Percentiles rank a stretch among this genome's conserved stretches.
phyloP scores from a whole-genome alignment of 2,888 invertebrate species.

The Drosophila vallismaia region DNA sequence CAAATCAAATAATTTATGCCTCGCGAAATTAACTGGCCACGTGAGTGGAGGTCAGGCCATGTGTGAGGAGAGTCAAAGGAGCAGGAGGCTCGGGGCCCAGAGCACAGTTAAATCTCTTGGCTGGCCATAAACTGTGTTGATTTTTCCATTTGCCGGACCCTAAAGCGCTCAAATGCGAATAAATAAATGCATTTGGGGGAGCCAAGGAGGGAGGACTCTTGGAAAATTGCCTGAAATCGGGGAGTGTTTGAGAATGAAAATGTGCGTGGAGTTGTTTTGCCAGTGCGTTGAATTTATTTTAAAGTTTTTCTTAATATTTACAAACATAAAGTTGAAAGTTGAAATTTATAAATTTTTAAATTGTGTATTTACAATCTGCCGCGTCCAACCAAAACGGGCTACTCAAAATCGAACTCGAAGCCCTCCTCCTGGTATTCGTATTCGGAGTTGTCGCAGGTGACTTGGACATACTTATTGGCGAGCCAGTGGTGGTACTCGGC shows the following conservation, averaged over 20 bases:
- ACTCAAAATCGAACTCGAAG: slow-evolving; percentile 67
- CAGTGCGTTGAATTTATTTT: slow-evolving; percentile 50
- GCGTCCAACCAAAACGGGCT: neutral
- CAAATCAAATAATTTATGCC: slow-evolving; percentile 82
- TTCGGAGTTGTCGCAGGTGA: slow-evolving; percentile 58
- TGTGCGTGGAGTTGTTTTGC: slow-evolving; percentile 30
- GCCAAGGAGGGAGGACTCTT: neutral
- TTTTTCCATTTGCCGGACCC: slow-evolving; percentile 76
- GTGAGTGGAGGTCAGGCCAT: slow-evolving; percentile 68
- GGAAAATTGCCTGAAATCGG: slow-evolving; percentile 42
- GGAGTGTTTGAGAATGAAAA: slow-evolving; percentile 23
- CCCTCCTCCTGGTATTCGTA: slow-evolving; percentile 72
- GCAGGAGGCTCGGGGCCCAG: slow-evolving; percentile 27
- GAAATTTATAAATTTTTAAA: neutral
- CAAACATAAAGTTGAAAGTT: slow-evolving; percentile 25
- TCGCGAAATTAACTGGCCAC: slow-evolving; percentile 71
- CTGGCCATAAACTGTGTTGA: slow-evolving; percentile 75
- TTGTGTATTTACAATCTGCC: slow-evolving; percentile 40
- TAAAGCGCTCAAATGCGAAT: slow-evolving; percentile 75
- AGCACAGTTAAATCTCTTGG: slow-evolving; percentile 69
- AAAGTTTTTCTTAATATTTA: slow-evolving; percentile 56
- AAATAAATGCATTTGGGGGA: slow-evolving; percentile 35
- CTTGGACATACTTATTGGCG: slow-evolving; percentile 45
- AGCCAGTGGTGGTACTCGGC: slow-evolving; percentile 47
- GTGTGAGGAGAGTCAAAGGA: slow-evolving; percentile 38